Conservation (phyloP, 1,140 invertebrate genomes). For the Paracyclopina nana region DNA sequence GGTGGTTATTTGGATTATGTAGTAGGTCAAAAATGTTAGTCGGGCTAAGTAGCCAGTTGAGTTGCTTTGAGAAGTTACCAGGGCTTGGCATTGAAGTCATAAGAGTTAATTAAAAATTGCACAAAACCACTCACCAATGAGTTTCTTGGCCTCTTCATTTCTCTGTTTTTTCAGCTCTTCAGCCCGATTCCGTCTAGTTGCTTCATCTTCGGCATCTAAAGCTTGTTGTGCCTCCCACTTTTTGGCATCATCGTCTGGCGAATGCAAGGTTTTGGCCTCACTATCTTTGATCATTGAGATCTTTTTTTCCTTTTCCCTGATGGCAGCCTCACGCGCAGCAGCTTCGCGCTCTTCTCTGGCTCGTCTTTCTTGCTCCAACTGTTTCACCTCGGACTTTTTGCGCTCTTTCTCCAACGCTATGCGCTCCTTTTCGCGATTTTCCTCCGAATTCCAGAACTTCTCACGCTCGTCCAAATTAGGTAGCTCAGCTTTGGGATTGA, state of each 20-base stretch:
- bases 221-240: constrained; percentile 9
- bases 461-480: constrained; percentile 14
- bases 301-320: constrained; percentile 9
- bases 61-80: no score
- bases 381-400: constrained; percentile 1
- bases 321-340: not conserved
- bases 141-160: constrained; percentile 11
- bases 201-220: not conserved
- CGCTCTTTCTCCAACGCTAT: constrained; percentile 9
- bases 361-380: constrained; percentile 5
- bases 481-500: constrained; percentile 14
- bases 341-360: constrained; percentile 12
- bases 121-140: no score
- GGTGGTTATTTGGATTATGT: no score
- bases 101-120: no score
- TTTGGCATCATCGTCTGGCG: not conserved
- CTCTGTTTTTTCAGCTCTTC: constrained; percentile 14
- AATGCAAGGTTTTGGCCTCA: not conserved
- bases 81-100: no score
- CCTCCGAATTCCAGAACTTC: constrained; percentile 14
- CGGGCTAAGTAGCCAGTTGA: no score
- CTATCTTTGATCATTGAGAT: constrained; percentile 10
- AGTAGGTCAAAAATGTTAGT: no score
- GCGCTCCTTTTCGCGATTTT: constrained; percentile 15
- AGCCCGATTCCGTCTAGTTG: not conserved